Base-by-base conservation (phyloP, 2,113 vertebrate species). In the Ivindomyrus marchei region DNA sequence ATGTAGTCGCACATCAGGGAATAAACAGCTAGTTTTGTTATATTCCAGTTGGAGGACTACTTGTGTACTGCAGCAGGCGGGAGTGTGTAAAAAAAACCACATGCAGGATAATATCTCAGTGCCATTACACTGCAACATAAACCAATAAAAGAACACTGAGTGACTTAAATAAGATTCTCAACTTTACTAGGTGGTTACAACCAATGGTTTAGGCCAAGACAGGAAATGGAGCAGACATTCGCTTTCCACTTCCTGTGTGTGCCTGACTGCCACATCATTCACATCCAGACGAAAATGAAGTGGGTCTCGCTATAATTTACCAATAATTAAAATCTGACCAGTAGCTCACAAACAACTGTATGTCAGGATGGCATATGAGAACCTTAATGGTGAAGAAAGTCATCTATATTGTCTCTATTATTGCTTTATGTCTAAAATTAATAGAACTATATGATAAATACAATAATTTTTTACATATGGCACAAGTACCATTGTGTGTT, bases 101-200 rank as follows among this genome's bases (percentile, higher is more conserved):
- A 87, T 27, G 42, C 62, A 46, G 39, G 24, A 85, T 88, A 85
- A 85, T 88, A 88, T 90, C 90, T n/a, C 52, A 84, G 70, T 85
- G 24, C 50, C 90, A 84, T 66, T 58, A 90, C 24, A 17, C 45
- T 53, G 86, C 90, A 90, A 88, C 74, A 31, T 88, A 87, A 83
- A 90, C 49, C 70, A 88, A 46, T 42, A 85, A 52, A 87, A 87
- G 50, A 39, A 84, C 45, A 87, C 49, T 83, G 49, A 47, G 87
- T 7, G 90, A 70, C 88, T 90, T 89, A 88, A 85, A 70, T 47
- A 47, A 19, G 27, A 88, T 52, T 47, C 49, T 24, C 36, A 80
- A 8, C 74, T 85, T 80, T 56, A 58, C 27, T 88, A 77, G 62
- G 52, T 80, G 70, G 86, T 58, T 88, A 89, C 77, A 85, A 36